Evolutionary conservation across 1,140 invertebrate species (phyloP), one percentile per base, ranked within the genome.

Genomic region (Plutomurus gul): DNA sequence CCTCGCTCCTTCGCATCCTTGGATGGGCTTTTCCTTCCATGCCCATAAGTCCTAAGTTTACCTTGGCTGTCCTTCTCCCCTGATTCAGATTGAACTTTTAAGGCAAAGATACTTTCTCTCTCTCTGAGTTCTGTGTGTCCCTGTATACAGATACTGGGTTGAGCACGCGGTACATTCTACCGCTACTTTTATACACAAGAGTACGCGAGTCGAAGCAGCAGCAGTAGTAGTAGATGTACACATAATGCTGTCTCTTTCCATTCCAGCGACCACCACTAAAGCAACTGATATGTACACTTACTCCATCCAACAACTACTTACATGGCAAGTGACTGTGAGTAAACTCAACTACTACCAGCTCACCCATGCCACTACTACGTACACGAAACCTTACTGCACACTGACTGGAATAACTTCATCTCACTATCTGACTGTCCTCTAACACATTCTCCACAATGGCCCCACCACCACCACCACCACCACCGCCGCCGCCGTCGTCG

Each of bases 11-110:
- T 47, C 43, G 25, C 30, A 72, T 72, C 39, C 70, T 72, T 72
- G 70, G 70, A 43, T 72, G 70, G 70, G 70, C 70, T 72, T 72
- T 43, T 43, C 43, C 46, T 74, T 49, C 39, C 39, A 74, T 74
- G 43, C 40, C 27, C 72, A 47, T 49, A 72, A 72, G 70, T 72
- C 70, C 36, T 46, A 20, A 72, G 40, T 65, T 49, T 49, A 70
- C 39, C 51, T 49, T 70, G 37, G 56, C 39, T 46, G 76, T 70
- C 70, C 39, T 70, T 70, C 46, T 70, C 65, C 76, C 40, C 60
- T 65, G 56, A 65, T 65, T 65, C 56, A 65, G 56, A 65, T 65
- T 65, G 56, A 65, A 65, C 56, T 65, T 65, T 65, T 36, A 33
- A 65, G 51, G 56, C 56, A 30, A 65, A 30, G 56, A 65, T 65